These are phyloP conservation scores for Hyla sarda DNA, from an alignment of 2,113 vertebrate species.

Conservation along the genomic window DNA sequence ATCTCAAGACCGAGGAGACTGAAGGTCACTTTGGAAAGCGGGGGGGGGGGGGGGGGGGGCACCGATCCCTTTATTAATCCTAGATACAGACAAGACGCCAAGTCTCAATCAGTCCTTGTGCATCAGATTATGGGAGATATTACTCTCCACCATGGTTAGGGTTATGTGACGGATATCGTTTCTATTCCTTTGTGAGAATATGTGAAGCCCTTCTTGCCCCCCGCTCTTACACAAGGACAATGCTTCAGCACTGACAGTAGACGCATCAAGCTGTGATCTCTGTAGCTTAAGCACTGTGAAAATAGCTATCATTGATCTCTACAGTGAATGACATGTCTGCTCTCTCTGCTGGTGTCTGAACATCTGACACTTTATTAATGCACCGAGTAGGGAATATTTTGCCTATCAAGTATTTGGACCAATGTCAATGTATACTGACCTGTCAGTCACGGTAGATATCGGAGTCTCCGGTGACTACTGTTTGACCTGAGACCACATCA, in stretches of 20 bases:
- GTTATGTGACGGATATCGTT: background rate
- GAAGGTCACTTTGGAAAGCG: too few species aligned
- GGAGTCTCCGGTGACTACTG: background rate
- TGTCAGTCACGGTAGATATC: background rate
- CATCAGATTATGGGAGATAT: background rate
- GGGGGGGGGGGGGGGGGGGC: too few species aligned
- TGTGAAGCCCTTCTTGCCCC: background rate
- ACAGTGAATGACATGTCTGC: background rate
- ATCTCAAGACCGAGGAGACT: too few species aligned
- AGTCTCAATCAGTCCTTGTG: background rate
- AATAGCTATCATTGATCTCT: conserved; percentile 24
- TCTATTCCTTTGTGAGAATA: background rate
- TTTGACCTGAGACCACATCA: background rate
- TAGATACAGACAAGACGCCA: background rate
- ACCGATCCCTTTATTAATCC: background rate
- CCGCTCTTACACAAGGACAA: background rate
- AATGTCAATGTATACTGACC: background rate
- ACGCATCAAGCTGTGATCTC: conserved; percentile 18
- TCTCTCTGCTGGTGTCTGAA: background rate
- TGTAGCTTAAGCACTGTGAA: conserved; percentile 13
- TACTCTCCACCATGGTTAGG: background rate
- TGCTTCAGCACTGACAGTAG: background rate
- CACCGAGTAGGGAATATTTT: background rate
- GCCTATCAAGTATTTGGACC: background rate
- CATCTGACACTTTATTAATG: conserved; percentile 7